A percentile compares a stretch with the other conserved stretches of the same genome.
Conservation (phyloP, 2,113 vertebrate genomes). For the Lates calcarifer region DNA sequence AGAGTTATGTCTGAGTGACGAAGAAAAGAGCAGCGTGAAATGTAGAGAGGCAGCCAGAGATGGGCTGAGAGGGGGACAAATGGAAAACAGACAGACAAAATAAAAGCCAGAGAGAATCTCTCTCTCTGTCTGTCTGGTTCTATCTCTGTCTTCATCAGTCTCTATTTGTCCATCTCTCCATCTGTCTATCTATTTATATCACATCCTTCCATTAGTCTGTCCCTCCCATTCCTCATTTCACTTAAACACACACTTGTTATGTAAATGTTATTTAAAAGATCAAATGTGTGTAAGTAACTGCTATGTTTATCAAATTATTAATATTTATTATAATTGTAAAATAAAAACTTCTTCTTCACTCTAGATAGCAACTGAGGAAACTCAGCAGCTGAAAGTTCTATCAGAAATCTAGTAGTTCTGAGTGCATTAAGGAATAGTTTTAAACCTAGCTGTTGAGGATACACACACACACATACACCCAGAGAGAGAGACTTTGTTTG, state of each 20-base stretch:
- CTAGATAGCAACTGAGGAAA: not conserved
- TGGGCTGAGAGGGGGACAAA: conserved; percentile 22
- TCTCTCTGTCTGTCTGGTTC: conserved; percentile 30
- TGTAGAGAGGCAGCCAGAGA: conserved; percentile 42
- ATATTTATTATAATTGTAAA: not conserved
- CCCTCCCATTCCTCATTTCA: conserved; percentile 10
- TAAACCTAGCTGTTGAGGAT: not conserved
- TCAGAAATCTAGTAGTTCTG: not conserved
- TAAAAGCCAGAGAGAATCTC: conserved; percentile 15
- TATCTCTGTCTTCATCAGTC: conserved; percentile 44
- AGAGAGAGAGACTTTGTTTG: no score
- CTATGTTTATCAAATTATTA: not conserved
- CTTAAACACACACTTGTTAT: conserved; percentile 17
- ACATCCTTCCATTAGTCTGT: conserved; percentile 47
- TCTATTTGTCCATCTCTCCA: conserved; percentile 52
- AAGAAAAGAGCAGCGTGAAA: conserved; percentile 48
- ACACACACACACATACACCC: no score
- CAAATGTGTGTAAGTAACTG: not conserved
- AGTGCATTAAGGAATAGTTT: not conserved
- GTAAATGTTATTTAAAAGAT: not conserved
- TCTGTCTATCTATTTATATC: conserved; percentile 56
- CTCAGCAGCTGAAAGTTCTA: not conserved
- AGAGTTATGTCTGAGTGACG: conserved; percentile 37
- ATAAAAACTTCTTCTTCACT: not conserved
- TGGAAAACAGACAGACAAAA: conserved; percentile 39